Conservation (phyloP, 2,797 vertebrate species). For the Parauchenoglanis punctatus region DNA sequence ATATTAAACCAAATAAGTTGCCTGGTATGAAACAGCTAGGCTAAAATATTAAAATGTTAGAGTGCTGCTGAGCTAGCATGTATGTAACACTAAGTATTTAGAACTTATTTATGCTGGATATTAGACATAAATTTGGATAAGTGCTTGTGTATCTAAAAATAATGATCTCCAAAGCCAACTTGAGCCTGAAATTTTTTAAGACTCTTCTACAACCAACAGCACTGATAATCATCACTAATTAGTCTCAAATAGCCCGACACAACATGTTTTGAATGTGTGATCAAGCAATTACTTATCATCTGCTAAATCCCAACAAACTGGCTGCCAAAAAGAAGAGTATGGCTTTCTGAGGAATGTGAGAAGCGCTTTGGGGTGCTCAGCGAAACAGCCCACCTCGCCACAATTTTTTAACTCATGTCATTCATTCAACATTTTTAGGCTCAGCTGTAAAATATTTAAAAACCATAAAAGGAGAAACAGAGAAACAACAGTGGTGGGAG, state of each 20-base stretch:
- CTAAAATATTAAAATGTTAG: neutral
- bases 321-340: constrained; percentile 38
- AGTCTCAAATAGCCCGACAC: constrained; percentile 27
- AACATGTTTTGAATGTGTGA: constrained; percentile 32
- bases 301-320: constrained; percentile 42
- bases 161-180: constrained; percentile 6
- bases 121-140: neutral
- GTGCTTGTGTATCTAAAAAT: neutral
- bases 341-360: constrained; percentile 36
- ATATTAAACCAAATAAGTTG: neutral
- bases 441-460: constrained; percentile 26
- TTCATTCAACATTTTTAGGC: constrained; percentile 39
- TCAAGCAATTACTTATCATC: constrained; percentile 43
- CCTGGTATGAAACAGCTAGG: neutral
- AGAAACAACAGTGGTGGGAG: constrained; percentile 29
- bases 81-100: neutral
- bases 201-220: constrained; percentile 10
- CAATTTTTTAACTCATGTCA: constrained; percentile 9
- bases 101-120: neutral
- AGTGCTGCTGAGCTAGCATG: neutral
- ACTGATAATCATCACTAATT: constrained; percentile 36
- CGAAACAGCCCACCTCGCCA: constrained; percentile 3
- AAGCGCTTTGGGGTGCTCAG: constrained; percentile 21
- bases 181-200: neutral
- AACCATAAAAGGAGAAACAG: constrained; percentile 13